Conservation (phyloP, 2,113 vertebrate genomes). For the Chloebia gouldiae region DNA sequence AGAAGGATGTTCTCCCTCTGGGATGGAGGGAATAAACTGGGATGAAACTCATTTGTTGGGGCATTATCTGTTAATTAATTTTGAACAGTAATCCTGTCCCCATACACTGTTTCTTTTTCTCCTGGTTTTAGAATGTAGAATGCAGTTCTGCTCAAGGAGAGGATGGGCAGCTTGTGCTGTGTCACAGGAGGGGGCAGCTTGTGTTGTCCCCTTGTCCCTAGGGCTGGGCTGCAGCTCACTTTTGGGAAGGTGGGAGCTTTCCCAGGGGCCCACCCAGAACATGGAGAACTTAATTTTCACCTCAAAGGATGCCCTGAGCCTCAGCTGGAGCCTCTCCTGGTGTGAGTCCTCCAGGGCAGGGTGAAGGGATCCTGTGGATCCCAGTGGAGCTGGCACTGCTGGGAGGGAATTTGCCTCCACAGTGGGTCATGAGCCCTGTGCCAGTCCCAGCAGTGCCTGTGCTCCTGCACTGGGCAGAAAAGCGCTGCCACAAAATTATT, state of each 20-base stretch:
- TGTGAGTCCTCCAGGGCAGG: not conserved
- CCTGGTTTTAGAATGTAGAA: not conserved
- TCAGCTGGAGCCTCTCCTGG: not conserved
- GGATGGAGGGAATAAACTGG: slow-evolving; percentile 2
- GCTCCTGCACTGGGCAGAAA: not conserved
- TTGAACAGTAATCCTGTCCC: slow-evolving; percentile 27
- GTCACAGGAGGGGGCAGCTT: not conserved
- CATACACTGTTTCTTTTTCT: not conserved
- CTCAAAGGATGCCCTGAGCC: accelerated
- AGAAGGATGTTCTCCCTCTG: slow-evolving; percentile 13
- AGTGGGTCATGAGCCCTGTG: not conserved
- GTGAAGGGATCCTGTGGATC: accelerated
- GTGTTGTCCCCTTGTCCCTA: not conserved
- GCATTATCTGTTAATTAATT: slow-evolving; percentile 52
- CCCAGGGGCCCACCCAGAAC: not conserved
- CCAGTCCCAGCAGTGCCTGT: not conserved
- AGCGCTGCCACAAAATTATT: not conserved
- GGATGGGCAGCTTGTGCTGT: not conserved
- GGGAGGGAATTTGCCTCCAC: not conserved
- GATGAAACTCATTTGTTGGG: slow-evolving; percentile 39
- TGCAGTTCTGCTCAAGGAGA: not conserved
- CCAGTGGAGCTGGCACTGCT: not conserved
- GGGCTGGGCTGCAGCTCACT: not conserved
- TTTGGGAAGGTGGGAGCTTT: not conserved
- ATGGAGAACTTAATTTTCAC: not conserved